Evolutionary conservation across 2,888 invertebrate genomes (phyloP).

Genomic region (Geophilus truncorum): DNA sequence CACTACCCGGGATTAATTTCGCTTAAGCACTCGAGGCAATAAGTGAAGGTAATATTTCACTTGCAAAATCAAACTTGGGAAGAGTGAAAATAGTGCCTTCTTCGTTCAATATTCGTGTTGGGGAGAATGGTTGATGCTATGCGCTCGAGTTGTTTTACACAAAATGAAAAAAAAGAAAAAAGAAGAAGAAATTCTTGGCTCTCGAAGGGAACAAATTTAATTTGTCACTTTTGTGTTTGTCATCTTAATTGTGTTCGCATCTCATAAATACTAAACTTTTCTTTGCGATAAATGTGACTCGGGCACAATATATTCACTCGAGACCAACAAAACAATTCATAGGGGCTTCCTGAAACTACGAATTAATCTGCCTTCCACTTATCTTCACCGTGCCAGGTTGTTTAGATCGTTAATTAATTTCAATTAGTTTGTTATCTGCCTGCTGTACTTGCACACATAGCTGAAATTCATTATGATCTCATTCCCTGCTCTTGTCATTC

Average conservation of each 20-base stretch:
- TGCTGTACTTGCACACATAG: conserved; percentile 19
- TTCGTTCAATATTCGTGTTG: background rate
- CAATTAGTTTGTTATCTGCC: conserved; percentile 35
- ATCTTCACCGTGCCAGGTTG: conserved; percentile 34
- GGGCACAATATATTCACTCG: background rate
- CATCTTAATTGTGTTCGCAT: background rate
- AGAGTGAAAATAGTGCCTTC: background rate
- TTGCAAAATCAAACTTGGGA: conserved; percentile 10
- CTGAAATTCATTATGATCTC: conserved; percentile 29
- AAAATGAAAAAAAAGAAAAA: background rate
- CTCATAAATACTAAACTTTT: background rate
- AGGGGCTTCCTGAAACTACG: conserved; percentile 21
- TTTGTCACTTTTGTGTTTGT: background rate
- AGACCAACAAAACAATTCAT: background rate
- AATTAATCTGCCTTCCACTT: conserved; percentile 34
- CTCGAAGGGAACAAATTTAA: background rate
- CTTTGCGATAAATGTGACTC: conserved; percentile 5
- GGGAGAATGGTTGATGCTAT: background rate
- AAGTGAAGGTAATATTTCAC: conserved; percentile 21
- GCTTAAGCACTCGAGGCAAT: conserved; percentile 27
- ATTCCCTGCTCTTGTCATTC: conserved; percentile 13
- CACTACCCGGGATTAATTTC: conserved; percentile 21
- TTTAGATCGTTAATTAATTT: conserved; percentile 35
- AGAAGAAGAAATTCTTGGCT: background rate
- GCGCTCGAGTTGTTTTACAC: background rate